Percentiles rank a stretch among this genome's conserved stretches.
phyloP scores from a whole-genome alignment of 2,888 invertebrate species.

The Idaea biselata region DNA sequence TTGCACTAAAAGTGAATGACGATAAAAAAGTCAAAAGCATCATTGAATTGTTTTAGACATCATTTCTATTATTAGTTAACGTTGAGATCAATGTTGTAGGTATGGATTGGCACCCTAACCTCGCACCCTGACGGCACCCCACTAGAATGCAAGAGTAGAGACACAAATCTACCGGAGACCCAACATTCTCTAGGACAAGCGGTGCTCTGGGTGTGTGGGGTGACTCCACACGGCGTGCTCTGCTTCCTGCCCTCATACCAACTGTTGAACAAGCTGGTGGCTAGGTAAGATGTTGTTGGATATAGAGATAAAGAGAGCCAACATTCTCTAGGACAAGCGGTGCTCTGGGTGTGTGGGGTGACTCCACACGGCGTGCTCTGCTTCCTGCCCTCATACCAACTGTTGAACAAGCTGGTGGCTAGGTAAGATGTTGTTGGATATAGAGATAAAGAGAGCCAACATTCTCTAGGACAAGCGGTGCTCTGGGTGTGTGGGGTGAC shows the following conservation, averaged over 20 bases:
- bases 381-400: no score
- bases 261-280: slow-evolving; percentile 27
- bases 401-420: not conserved
- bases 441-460: no score
- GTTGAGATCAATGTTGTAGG: slow-evolving; percentile 52
- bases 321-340: no score
- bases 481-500: no score
- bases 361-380: no score
- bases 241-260: slow-evolving; percentile 88
- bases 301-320: no score
- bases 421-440: not conserved
- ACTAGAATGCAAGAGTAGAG: slow-evolving; percentile 50
- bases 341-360: no score
- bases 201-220: slow-evolving; percentile 75
- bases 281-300: slow-evolving; percentile 21
- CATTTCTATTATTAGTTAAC: not conserved
- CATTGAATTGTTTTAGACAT: no score
- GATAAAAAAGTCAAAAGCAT: no score
- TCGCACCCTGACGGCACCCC: slow-evolving; percentile 58
- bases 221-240: slow-evolving; percentile 86
- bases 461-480: no score
- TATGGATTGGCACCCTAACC: slow-evolving; percentile 81
- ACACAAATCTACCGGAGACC: slow-evolving; percentile 45
- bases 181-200: slow-evolving; percentile 84
- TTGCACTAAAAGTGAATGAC: no score